Base-by-base conservation (phyloP, 2,888 invertebrate genomes). In the Acrobasis suavella region DNA sequence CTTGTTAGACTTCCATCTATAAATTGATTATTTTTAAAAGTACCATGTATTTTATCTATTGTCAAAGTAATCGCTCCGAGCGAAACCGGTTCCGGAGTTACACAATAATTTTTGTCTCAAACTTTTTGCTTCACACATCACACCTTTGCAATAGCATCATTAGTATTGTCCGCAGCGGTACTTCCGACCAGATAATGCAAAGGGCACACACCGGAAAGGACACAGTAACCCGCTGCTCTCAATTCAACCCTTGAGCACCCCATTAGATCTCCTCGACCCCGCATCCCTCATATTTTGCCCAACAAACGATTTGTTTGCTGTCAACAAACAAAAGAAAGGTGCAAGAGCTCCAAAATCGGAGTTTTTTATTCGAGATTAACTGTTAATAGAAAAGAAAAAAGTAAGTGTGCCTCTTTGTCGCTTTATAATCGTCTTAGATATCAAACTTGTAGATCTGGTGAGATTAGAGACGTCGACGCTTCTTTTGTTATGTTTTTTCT, bases 271-370 rank as follows among this genome's bases (percentile, higher is more conserved):
- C 69, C 74, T 75, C 84, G 81, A 86, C 86, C 87, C 85, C 81
- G 76, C 72, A 70, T 67, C 73, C 71, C 77, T 74, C 76, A 77
- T 85, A 83, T 87, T 87, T 86, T 81, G 85, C 76, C 75, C 82
- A 86, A 86, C 86, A 88, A 89, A 90, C 90, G 87, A 91, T 92
- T 91, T 91, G 91, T 91, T 92, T 90, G 86, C 85, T 84, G 90
- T 87, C 89, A 89, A 85, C 86, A 85, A 85, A 91, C 89, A 91
- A 91, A 80, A 80, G 83, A 82, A 84, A 89, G 89, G 89, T 89
- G 89, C 81, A 82, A 88, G 86, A 76, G 60, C 5, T 81, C 74
- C 78, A 75, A 73, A 70, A 72, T 78, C 74, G 73, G 73, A 50
- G 60, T 74, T 80, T 80, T 75, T 81, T 77, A 73, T 75, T 68